phyloP scores from a whole-genome alignment of 2,888 invertebrate genomes.

The Augochlorella aurata region DNA sequence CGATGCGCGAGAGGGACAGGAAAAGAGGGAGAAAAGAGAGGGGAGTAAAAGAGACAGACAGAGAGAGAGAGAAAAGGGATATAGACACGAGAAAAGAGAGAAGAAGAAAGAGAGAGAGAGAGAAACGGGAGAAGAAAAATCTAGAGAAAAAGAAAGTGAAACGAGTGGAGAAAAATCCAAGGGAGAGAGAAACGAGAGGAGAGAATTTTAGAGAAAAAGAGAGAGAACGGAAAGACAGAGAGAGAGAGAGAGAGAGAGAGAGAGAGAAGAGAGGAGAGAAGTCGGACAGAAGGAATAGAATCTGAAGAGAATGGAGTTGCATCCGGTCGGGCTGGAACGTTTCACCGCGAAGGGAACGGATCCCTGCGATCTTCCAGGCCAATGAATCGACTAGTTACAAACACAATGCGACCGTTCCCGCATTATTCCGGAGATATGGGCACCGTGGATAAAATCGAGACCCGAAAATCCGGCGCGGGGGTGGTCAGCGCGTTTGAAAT shows the following conservation, averaged over 20 bases:
- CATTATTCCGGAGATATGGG: conserved; percentile 22
- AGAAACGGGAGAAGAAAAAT: neutral
- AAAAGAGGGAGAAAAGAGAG: neutral
- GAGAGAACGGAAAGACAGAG: neutral
- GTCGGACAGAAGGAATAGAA: neutral
- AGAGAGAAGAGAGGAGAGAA: neutral
- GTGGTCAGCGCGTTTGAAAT: neutral
- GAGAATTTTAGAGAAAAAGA: neutral
- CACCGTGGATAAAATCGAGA: conserved; percentile 30
- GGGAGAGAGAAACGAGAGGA: too few relatives aligned
- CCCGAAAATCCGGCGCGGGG: conserved; percentile 32
- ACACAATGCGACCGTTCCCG: conserved; percentile 15
- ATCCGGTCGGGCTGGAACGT: conserved; percentile 24
- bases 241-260: conserved; percentile 27
- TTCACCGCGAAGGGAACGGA: conserved; percentile 19
- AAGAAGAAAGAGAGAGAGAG: neutral
- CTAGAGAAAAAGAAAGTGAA: conserved; percentile 27
- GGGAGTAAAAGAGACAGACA: neutral
- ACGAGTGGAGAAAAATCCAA: neutral
- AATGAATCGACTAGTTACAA: conserved; percentile 17
- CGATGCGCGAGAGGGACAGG: neutral
- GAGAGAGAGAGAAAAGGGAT: neutral
- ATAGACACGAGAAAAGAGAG: too few relatives aligned
- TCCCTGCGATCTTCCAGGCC: conserved; percentile 11
- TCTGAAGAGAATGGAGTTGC: conserved; percentile 1